These are phyloP conservation scores for Struthidea cinerea DNA, from an alignment of 2,113 vertebrate genomes.

Conservation along the genomic window DNA sequence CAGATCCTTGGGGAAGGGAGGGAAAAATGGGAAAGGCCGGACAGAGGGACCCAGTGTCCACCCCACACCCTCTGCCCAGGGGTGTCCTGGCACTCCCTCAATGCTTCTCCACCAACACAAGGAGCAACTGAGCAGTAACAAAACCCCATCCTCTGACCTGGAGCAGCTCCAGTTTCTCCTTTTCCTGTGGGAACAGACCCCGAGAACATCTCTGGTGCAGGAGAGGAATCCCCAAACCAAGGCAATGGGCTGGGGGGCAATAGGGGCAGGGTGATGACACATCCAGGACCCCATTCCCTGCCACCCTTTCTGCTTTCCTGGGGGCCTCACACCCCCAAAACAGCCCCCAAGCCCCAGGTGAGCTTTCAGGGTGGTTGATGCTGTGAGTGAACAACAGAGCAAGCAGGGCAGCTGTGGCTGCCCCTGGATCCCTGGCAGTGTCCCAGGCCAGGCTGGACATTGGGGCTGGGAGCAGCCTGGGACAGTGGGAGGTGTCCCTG, in stretches of 20 bases:
- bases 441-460: background rate
- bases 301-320: background rate
- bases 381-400: background rate
- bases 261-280: fast-evolving
- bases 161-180: background rate
- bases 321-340: background rate
- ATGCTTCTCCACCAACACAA: background rate
- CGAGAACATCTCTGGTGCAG: background rate
- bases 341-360: background rate
- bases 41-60: background rate
- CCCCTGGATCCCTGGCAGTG: background rate
- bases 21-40: background rate
- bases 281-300: background rate
- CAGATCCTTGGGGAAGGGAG: background rate
- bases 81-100: background rate
- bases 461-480: background rate
- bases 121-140: background rate
- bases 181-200: background rate
- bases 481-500: background rate
- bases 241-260: background rate
- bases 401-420: background rate
- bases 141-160: background rate
- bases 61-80: background rate
- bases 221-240: background rate
- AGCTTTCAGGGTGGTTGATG: background rate